Evolutionary conservation across 2,797 vertebrate species (phyloP).

Genomic region (Paedocypris micromegethes): DNA sequence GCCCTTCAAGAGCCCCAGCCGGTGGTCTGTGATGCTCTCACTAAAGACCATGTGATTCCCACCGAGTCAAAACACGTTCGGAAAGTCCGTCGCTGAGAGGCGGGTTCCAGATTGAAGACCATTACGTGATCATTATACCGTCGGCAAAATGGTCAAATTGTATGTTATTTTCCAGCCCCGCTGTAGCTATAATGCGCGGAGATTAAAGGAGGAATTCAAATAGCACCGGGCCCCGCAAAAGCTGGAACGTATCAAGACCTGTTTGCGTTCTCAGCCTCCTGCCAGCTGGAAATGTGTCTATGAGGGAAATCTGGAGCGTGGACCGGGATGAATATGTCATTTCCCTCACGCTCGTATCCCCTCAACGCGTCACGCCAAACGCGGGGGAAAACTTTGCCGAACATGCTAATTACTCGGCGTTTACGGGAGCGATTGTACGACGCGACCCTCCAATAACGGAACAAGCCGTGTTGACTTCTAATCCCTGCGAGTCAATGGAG

Average conservation of each 20-base stretch:
- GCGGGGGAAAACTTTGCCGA: slow-evolving; percentile 40
- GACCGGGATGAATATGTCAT: slow-evolving; percentile 29
- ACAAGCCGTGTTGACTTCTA: slow-evolving; percentile 67
- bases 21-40: slow-evolving; percentile 23
- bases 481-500: slow-evolving; percentile 63
- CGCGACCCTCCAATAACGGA: slow-evolving; percentile 55
- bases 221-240: neutral
- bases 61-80: slow-evolving; percentile 36
- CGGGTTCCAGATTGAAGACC: slow-evolving; percentile 17
- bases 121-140: slow-evolving; percentile 29
- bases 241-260: too few species aligned
- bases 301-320: slow-evolving; percentile 12
- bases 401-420: slow-evolving; percentile 39
- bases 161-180: slow-evolving; percentile 18
- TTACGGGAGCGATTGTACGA: slow-evolving; percentile 58
- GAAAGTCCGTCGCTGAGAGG: slow-evolving; percentile 27
- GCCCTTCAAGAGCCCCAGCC: slow-evolving; percentile 20
- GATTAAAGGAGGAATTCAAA: slow-evolving; percentile 23
- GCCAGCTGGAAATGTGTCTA: slow-evolving; percentile 16
- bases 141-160: slow-evolving; percentile 19
- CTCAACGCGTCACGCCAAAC: slow-evolving; percentile 30
- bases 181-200: slow-evolving; percentile 1
- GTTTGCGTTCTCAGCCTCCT: too few species aligned
- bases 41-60: slow-evolving; percentile 38
- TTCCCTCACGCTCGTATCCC: slow-evolving; percentile 26